Conservation (phyloP, 2,113 vertebrate species). For the Leucosticte australis region DNA sequence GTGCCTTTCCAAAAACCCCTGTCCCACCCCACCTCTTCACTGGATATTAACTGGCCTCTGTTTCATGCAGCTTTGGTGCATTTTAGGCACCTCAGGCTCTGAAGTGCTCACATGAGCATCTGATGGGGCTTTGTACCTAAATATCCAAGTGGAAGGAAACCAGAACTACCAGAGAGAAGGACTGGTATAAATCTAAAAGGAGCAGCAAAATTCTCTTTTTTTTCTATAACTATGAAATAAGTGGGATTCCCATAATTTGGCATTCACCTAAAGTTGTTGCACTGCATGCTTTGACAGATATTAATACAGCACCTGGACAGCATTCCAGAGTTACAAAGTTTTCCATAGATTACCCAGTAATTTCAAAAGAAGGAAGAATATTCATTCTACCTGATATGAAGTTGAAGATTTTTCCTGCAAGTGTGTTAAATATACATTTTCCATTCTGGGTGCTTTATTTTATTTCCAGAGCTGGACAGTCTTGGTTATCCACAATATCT, state of each 20-base stretch:
- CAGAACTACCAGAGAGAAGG: background rate
- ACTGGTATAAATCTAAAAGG: background rate
- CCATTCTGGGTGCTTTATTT: background rate
- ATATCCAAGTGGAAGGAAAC: background rate
- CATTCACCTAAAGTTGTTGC: background rate
- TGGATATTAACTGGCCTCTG: background rate
- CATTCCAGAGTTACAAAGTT: background rate
- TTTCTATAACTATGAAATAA: background rate
- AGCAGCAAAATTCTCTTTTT: background rate
- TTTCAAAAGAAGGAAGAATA: background rate
- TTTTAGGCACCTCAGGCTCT: background rate
- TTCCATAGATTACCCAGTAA: background rate
- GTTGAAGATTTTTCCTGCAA: background rate
- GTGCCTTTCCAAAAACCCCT: background rate
- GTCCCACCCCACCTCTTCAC: background rate
- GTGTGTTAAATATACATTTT: background rate
- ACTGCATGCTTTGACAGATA: background rate
- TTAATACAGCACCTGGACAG: background rate
- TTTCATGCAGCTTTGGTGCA: background rate
- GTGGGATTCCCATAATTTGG: background rate
- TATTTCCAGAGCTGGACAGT: background rate
- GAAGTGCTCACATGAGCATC: background rate
- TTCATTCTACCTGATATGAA: background rate
- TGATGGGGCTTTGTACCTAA: background rate
- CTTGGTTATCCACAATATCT: slow-evolving; percentile 5